Conservation (phyloP, 2,888 invertebrate species). For the Crioceris asparagi region DNA sequence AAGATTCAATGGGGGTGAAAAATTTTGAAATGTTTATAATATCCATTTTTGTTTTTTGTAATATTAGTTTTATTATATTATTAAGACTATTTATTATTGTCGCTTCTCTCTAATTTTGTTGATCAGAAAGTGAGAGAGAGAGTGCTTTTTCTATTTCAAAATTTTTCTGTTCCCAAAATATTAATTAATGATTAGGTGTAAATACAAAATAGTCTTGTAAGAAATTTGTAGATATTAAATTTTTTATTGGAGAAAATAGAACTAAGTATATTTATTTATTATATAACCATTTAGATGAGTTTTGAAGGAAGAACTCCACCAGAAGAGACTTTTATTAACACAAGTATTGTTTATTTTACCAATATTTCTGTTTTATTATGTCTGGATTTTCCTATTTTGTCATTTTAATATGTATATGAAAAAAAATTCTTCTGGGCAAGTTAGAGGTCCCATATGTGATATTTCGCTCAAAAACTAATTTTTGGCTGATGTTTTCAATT, state of each 20-base stretch:
- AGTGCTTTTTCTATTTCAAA: conserved; percentile 2
- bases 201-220: conserved; percentile 28
- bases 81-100: background rate
- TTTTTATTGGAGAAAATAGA: conserved; percentile 29
- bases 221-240: conserved; percentile 34
- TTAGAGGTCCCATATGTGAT: conserved; percentile 34
- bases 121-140: conserved; percentile 1
- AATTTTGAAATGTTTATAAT: conserved; percentile 9
- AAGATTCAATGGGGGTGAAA: conserved; percentile 11
- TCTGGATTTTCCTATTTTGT: background rate
- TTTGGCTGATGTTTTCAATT: conserved; percentile 28
- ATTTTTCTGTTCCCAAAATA: conserved; percentile 2
- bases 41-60: conserved; percentile 9
- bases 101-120: conserved; percentile 2
- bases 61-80: conserved; percentile 5
- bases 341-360: background rate
- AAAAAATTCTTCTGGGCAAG: conserved; percentile 17
- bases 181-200: conserved; percentile 20
- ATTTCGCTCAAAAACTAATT: conserved; percentile 31
- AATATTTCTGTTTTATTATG: background rate
- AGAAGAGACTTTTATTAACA: conserved; percentile 13
- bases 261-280: conserved; percentile 29
- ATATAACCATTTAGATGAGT: conserved; percentile 15
- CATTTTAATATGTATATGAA: background rate
- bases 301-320: conserved; percentile 18